phyloP scores from a whole-genome alignment of 1,140 invertebrate genomes.

The Conus betulinus region DNA sequence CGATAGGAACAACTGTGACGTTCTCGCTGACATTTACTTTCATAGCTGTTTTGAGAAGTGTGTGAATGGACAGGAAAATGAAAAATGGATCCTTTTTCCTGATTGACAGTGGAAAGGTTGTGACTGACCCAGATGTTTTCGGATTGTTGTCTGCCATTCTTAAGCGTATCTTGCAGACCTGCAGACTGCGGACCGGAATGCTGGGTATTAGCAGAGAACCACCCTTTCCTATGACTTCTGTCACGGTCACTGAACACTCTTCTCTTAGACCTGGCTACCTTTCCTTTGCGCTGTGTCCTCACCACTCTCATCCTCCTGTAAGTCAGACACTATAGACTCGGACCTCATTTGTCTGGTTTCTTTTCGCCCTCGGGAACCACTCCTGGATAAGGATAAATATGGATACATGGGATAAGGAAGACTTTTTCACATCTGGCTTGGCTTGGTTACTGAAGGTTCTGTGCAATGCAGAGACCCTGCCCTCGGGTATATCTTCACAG shows the following conservation, averaged over 20 bases:
- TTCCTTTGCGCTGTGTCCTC: background rate
- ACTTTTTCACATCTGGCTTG: background rate
- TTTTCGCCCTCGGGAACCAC: background rate
- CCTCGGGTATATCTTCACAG: background rate
- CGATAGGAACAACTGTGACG: too few species aligned
- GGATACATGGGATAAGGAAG: background rate
- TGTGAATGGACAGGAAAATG: too few species aligned
- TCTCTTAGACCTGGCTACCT: background rate
- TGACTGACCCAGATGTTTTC: background rate
- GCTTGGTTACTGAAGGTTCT: background rate
- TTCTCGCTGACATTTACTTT: too few species aligned
- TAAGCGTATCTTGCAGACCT: background rate
- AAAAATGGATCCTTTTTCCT: too few species aligned
- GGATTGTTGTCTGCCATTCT: background rate
- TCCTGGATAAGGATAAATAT: background rate
- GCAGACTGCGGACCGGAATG: too few species aligned
- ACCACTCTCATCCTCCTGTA: background rate
- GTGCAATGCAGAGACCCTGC: background rate
- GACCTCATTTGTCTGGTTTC: background rate
- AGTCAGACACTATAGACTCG: too few species aligned
- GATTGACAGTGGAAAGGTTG: too few species aligned
- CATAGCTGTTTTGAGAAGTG: too few species aligned
- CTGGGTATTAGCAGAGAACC: background rate
- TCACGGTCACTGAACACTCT: background rate
- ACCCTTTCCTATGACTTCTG: background rate